phyloP scores from a whole-genome alignment of 2,797 vertebrate species.

The Phyllotis vaccarum region DNA sequence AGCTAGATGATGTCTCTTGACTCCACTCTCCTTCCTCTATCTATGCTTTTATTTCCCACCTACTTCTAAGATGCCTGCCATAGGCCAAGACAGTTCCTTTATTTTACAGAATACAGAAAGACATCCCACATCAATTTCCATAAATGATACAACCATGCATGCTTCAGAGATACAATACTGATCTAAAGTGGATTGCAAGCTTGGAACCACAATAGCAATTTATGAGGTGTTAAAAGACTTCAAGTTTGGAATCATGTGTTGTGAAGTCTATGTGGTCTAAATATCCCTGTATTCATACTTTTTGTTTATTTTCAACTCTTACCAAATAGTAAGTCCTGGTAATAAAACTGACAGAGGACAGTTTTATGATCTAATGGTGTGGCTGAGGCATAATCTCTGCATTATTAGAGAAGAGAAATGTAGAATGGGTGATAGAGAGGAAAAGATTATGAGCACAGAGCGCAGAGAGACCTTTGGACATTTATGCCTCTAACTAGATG shows the following conservation, averaged over 20 bases:
- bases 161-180: conserved; percentile 39
- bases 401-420: conserved; percentile 1
- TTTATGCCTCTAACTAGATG: not conserved
- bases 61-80: too few species aligned
- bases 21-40: too few species aligned
- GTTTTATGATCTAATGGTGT: not conserved
- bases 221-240: conserved; percentile 40
- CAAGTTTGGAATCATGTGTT: conserved; percentile 2
- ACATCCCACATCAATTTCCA: too few species aligned
- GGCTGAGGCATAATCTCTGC: conserved; percentile 4
- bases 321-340: conserved; percentile 19
- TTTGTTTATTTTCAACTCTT: conserved; percentile 37
- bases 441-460: not conserved
- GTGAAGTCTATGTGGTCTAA: not conserved
- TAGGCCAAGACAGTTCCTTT: too few species aligned
- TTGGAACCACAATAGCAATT: conserved; percentile 29
- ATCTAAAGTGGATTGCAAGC: not conserved
- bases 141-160: not conserved
- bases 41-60: too few species aligned
- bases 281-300: conserved; percentile 26
- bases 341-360: conserved; percentile 27
- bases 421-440: not conserved
- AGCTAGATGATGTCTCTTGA: too few species aligned
- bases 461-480: conserved; percentile 11
- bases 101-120: too few species aligned